Base-by-base conservation (phyloP, 1,140 invertebrate genomes). In the Pseudomyrmex sp. region DNA sequence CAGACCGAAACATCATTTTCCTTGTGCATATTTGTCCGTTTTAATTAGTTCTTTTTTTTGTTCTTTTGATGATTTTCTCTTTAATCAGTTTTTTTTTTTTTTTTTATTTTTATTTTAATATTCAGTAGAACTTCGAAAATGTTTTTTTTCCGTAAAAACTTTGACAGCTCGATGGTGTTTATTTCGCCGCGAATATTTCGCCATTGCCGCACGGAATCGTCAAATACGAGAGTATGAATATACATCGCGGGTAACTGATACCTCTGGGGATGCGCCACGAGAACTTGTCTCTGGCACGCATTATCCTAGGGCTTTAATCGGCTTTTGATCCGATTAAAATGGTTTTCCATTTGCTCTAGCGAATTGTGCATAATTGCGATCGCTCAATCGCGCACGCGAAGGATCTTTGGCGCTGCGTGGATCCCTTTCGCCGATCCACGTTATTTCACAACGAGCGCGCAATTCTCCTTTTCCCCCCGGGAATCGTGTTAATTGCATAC, bases 301-400 rank as follows among this genome's bases (percentile, higher is more conserved):
- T 65, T 79, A 77, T 77, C 63, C 75, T 61, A 46, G n/a, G 63
- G 54, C 82, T 76, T 35, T 84, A 68, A 18, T 69, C 52, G 63
- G 54, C 54, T 84, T 84, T 50, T 50, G 48, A 77, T 63, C 66
- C 73, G 75, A 68, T 84, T 63, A 82, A 82, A 61, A 73, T 52
- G 68, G 58, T 65, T 82, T 63, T 72, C 66, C 52, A 82, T 35
- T 35, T 18, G 18, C 26, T 52, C 56, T 44, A 35, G 26, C 44
- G 68, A 54, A 73, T 72, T 23, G 58, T 23, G 23, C 66, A 72
- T 80, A 80, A 80, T 80, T 80, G 68, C 65, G 35, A 72, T 72
- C 72, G 54, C 65, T 9, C 75, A 52, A 79, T 80, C 56, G 50
- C 23, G 62, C 59, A 58, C 52, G 8, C 56, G 59, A 82, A 85